phyloP scores from a whole-genome alignment of 2,113 vertebrate genomes.

The Sander vitreus region DNA sequence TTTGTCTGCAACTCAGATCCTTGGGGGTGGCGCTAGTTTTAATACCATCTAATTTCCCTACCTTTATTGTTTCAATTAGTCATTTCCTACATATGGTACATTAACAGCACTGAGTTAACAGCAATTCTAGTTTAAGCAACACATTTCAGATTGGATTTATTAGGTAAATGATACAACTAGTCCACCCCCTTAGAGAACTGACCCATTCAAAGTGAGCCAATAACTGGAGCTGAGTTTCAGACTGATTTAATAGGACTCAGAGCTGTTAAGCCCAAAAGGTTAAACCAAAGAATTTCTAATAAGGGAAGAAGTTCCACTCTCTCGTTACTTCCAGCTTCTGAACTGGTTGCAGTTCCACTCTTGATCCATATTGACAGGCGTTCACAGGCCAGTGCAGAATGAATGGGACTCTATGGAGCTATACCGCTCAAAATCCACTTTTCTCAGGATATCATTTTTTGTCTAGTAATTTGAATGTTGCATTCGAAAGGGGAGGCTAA shows the following conservation, averaged over 20 bases:
- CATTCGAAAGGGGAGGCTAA: too few species aligned
- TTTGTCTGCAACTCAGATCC: slow-evolving; percentile 33
- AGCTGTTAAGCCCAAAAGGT: slow-evolving; percentile 33
- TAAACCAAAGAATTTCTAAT: slow-evolving; percentile 3
- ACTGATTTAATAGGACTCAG: slow-evolving; percentile 26
- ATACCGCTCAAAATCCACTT: too few species aligned
- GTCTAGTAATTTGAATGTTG: too few species aligned
- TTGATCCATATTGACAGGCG: too few species aligned
- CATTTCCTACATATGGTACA: slow-evolving; percentile 34
- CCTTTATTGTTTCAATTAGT: slow-evolving; percentile 43
- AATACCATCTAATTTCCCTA: slow-evolving; percentile 37
- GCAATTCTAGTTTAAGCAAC: slow-evolving; percentile 43
- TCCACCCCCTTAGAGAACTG: slow-evolving; percentile 32
- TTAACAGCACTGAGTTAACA: slow-evolving; percentile 31
- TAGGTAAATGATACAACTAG: slow-evolving; percentile 41
- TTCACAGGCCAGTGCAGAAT: too few species aligned
- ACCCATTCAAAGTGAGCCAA: slow-evolving; percentile 25
- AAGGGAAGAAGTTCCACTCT: too few species aligned
- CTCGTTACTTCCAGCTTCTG: too few species aligned
- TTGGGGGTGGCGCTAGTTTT: slow-evolving; percentile 21
- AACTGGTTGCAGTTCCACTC: too few species aligned
- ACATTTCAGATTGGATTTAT: slow-evolving; percentile 43
- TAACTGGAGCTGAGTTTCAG: slow-evolving; percentile 50
- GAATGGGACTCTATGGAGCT: too few species aligned
- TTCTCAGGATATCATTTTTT: too few species aligned